These are phyloP conservation scores for Drosophila eugracilis DNA, from an alignment of 1,140 invertebrate genomes.

Conservation along the genomic window DNA sequence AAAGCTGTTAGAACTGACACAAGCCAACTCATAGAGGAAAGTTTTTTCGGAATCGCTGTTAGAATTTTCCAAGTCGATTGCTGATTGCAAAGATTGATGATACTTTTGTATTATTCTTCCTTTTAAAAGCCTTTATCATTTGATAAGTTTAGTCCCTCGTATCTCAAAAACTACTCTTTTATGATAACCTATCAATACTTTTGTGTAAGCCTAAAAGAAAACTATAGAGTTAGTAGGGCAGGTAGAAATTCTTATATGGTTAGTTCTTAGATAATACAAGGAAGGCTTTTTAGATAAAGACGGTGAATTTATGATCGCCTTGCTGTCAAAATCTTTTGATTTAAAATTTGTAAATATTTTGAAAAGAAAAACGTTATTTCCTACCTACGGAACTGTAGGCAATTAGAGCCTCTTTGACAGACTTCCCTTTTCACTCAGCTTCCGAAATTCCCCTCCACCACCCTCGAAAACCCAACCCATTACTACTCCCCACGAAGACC, in stretches of 20 bases:
- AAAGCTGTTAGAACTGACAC: slow-evolving; percentile 28
- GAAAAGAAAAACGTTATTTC: no score
- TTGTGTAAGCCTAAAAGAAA: no score
- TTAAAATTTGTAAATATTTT: no score
- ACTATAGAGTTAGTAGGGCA: not conserved
- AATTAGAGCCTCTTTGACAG: slow-evolving; percentile 4
- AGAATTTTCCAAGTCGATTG: slow-evolving; percentile 17
- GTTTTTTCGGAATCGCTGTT: slow-evolving; percentile 17
- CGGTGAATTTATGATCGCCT: no score
- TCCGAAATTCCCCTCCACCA: not conserved
- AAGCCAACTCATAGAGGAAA: slow-evolving; percentile 19
- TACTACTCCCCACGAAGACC: not conserved
- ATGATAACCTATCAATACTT: not conserved
- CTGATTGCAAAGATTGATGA: not conserved
- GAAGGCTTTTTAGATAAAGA: no score
- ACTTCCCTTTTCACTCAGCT: slow-evolving; percentile 9
- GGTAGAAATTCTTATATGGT: not conserved
- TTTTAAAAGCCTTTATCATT: no score
- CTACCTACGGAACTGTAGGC: not conserved
- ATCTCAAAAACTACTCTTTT: no score
- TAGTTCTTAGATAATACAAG: no score
- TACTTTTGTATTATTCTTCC: not conserved
- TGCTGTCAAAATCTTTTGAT: no score
- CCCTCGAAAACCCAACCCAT: not conserved
- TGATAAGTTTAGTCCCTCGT: not conserved